Base-by-base conservation (phyloP, 2,113 vertebrate genomes). In the Dolichotis patagonum region DNA sequence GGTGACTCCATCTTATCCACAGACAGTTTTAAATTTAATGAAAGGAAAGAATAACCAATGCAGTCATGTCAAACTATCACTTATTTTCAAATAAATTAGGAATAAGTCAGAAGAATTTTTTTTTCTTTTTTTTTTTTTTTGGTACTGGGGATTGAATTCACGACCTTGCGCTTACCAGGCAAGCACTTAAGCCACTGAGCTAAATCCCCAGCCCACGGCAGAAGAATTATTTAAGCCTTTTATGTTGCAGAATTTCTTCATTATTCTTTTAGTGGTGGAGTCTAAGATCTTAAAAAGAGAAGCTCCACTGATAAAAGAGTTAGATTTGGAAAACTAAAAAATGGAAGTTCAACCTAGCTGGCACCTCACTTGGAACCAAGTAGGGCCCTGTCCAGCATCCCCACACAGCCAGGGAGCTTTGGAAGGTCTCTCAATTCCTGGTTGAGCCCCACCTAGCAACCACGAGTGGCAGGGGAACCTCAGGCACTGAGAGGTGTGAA, bases 81-180 rank as follows among this genome's bases (percentile, higher is more conserved):
- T 88, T 41, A 67, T 93, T 95, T 90, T 77, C 41, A 93, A 69
- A 90, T 81, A 93, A 81, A 88, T 49, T 69, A 94, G 62, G 43
- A 75, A 65, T 58, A 85, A 9, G 24, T 28, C 20, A 78, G 60
- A 78, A 13, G 28, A 84, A 65, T 80, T 85, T 38, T 24, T 94
- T 69, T n/a, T n/a, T n/a, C n/a, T n/a, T n/a, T n/a, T n/a, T n/a
- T n/a, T n/a, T n/a, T n/a, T n/a, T n/a, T n/a, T n/a, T n/a, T n/a
- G n/a, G n/a, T n/a, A n/a, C n/a, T n/a, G n/a, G n/a, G n/a, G n/a
- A n/a, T n/a, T n/a, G n/a, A n/a, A n/a, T n/a, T n/a, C n/a, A n/a
- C n/a, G n/a, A n/a, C n/a, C n/a, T n/a, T n/a, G n/a, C n/a, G n/a
- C n/a, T n/a, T n/a, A n/a, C n/a, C n/a, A n/a, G n/a, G n/a, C n/a